phyloP scores from a whole-genome alignment of 2,888 invertebrate species.

The Mystacides longicornis region DNA sequence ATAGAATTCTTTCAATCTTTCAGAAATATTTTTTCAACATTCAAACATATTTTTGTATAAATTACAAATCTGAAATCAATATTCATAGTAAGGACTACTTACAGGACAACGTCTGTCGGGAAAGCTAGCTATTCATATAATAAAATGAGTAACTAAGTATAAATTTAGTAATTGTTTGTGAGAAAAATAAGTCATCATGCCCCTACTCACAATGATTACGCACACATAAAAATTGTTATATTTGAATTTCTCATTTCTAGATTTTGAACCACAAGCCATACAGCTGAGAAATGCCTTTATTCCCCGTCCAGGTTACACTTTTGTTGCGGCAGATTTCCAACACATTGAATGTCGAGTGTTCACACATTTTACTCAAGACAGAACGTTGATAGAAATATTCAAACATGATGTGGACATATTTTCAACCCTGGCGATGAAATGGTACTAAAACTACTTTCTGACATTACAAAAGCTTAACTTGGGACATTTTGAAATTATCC shows the following conservation, averaged over 20 bases:
- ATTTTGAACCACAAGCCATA: constrained; percentile 21
- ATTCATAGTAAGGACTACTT: too few species aligned
- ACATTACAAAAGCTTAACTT: neutral
- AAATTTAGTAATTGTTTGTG: too few species aligned
- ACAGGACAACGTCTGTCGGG: too few species aligned
- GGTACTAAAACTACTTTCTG: constrained; percentile 31
- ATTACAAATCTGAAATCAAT: too few species aligned
- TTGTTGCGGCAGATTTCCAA: constrained; percentile 45
- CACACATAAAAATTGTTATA: too few species aligned
- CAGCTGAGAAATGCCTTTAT: constrained; percentile 38
- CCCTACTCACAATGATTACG: too few species aligned
- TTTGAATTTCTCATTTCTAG: constrained; percentile 6
- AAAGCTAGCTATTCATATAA: too few species aligned
- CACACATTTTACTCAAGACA: constrained; percentile 39
- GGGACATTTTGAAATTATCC: neutral
- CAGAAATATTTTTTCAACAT: too few species aligned
- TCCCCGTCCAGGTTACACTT: constrained; percentile 31
- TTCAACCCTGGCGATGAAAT: constrained; percentile 36
- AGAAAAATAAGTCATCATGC: too few species aligned
- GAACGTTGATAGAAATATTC: constrained; percentile 32
- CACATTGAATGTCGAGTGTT: constrained; percentile 48
- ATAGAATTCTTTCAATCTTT: too few species aligned
- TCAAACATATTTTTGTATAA: too few species aligned
- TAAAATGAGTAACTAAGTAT: too few species aligned
- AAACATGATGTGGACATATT: constrained; percentile 36